phyloP scores from a whole-genome alignment of 2,888 invertebrate species.

The Dicyrtomina minuta region DNA sequence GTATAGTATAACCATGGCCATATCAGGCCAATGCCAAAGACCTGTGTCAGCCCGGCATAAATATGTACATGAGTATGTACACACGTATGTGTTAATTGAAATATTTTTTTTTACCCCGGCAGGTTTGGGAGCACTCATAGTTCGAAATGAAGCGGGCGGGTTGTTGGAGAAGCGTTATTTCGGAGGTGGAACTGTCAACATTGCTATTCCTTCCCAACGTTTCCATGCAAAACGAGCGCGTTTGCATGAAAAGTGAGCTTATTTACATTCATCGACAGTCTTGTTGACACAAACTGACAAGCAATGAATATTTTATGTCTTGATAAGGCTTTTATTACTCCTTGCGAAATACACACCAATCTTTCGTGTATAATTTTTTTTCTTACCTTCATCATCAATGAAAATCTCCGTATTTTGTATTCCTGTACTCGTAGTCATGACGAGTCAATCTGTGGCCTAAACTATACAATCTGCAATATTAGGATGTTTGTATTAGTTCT shows the following conservation, averaged over 20 bases:
- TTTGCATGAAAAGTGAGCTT: slow-evolving; percentile 70
- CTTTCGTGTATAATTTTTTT: too few species aligned
- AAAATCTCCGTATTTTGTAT: too few species aligned
- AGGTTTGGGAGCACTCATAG: slow-evolving; percentile 81
- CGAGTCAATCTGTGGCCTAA: too few species aligned
- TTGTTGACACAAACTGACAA: background rate
- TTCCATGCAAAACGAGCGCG: slow-evolving; percentile 69
- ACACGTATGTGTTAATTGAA: background rate
- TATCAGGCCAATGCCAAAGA: too few species aligned
- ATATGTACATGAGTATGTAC: too few species aligned
- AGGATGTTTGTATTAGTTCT: background rate
- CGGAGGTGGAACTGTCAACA: slow-evolving; percentile 91
- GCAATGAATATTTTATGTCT: slow-evolving; percentile 10
- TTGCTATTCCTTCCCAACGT: slow-evolving; percentile 71
- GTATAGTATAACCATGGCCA: too few species aligned
- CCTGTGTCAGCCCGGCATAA: too few species aligned
- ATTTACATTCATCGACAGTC: background rate
- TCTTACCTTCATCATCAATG: too few species aligned
- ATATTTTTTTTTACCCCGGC: background rate
- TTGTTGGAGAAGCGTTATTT: slow-evolving; percentile 75
- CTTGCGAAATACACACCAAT: background rate
- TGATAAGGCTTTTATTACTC: slow-evolving; percentile 11
- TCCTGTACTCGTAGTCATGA: too few species aligned
- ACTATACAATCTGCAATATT: too few species aligned
- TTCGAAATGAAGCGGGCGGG: slow-evolving; percentile 66